A percentile compares a stretch with the other conserved stretches of the same genome.
Conservation (phyloP, 2,888 invertebrate species). For the Meteorus colon region DNA sequence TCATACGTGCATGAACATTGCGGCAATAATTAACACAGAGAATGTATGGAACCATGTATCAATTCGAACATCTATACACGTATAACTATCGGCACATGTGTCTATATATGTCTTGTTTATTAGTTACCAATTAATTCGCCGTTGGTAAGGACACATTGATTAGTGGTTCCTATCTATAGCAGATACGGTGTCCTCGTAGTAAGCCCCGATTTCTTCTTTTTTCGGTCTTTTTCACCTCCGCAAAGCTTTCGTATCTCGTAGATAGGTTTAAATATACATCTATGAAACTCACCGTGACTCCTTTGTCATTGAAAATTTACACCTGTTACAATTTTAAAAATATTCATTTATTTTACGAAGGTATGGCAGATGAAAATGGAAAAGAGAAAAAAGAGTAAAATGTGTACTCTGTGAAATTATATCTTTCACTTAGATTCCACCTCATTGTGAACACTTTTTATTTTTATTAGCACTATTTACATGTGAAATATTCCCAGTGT, state of each 20-base stretch:
- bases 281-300: too few species aligned
- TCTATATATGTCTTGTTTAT: background rate
- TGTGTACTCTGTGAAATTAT: conserved; percentile 9
- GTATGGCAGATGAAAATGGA: background rate
- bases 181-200: background rate
- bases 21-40: background rate
- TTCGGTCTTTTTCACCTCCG: too few species aligned
- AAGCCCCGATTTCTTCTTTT: too few species aligned
- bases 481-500: background rate
- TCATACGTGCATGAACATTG: background rate
- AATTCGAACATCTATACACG: background rate
- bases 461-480: conserved; percentile 18
- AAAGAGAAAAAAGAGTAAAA: conserved; percentile 21
- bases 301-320: too few species aligned
- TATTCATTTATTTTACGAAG: too few species aligned
- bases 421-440: conserved; percentile 15
- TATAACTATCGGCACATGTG: background rate
- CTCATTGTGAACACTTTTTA: conserved; percentile 33
- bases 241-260: too few species aligned
- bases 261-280: too few species aligned
- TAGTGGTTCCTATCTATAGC: background rate
- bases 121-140: background rate
- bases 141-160: background rate
- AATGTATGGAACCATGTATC: background rate
- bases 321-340: too few species aligned